Evolutionary conservation across 2,797 vertebrate genomes (phyloP), one percentile per base, ranked within the genome.

Genomic region (Trachops cirrhosus): DNA sequence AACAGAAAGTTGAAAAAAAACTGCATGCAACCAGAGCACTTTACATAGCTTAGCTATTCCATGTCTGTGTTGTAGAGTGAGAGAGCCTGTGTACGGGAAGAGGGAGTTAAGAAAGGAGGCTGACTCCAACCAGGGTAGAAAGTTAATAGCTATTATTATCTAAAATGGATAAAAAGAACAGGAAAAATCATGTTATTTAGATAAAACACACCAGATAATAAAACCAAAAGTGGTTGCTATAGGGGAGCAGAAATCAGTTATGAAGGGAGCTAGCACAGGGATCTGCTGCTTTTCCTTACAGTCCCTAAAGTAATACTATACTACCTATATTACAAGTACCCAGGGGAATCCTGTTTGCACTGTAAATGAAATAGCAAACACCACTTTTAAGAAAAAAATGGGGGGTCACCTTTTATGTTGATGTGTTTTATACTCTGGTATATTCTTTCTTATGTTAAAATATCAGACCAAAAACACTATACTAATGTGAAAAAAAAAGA

Each of bases 291-390:
- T 80, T 70, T 74, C 57, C n/a, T 80, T 54, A 44, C 5, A 90
- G 54, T 79, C 22, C 87, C 24, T 9, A 1, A 8, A 59, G 24
- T 16, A 70, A 9, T 57, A 86, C 34, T 54, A 62, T 26, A 64
- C 9, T 67, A 89, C 34, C 70, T 84, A 78, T 12, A 77, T 19
- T 32, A 78, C 12, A 39, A 75, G 48, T 21, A 41, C 29, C 22
- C 41, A 44, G 22, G 26, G 54, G 57, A 92, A 79, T 18, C 12
- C 15, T 12, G 70, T 75, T 44, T 93, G 74, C n/a, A 79, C 71
- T 84, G 10, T 71, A 88, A 90, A 92, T 89, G 26, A 91, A 88
- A 83, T 1, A 82, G 79, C 68, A 89, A 84, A 92, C 93, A 87
- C 18, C 71, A 73, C 44, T 39, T 78, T 16, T 86, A 89, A 91